Evolutionary conservation across 2,113 vertebrate genomes (phyloP).

Genomic region (Callospermophilus lateralis): DNA sequence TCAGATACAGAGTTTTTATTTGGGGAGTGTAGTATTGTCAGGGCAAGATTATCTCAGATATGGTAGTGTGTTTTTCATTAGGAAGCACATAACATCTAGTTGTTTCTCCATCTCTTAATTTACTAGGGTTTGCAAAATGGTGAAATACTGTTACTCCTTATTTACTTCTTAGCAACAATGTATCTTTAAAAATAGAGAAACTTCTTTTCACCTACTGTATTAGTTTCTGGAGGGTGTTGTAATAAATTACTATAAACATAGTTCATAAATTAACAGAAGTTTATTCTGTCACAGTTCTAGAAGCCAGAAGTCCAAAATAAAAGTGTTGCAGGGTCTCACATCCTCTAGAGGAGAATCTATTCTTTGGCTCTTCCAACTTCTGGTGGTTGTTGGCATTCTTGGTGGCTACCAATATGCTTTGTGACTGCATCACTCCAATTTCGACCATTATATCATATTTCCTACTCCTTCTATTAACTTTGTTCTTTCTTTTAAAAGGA

Average conservation of each 20-base stretch:
- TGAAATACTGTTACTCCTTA: not conserved
- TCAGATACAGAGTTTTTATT: not conserved
- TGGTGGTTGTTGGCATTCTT: not conserved
- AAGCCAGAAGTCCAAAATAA: not conserved
- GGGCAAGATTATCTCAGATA: not conserved
- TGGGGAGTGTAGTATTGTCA: not conserved
- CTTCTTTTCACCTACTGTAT: not conserved
- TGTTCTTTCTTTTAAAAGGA: not conserved
- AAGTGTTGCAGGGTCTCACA: not conserved
- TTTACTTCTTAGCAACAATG: not conserved
- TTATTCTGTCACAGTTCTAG: not conserved
- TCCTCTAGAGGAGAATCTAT: not conserved
- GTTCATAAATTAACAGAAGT: not conserved
- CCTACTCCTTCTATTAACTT: not conserved
- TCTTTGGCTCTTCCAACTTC: not conserved
- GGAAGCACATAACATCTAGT: not conserved
- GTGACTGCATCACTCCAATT: not conserved
- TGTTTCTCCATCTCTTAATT: slow-evolving; percentile 9
- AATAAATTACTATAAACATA: not conserved
- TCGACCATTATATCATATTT: not conserved
- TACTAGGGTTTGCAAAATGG: not conserved
- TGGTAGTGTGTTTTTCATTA: not conserved
- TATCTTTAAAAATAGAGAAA: not conserved
- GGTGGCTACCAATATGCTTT: not conserved
- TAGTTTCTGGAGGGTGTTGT: not conserved